These are phyloP conservation scores for Ridgeia piscesae DNA, from an alignment of 1,140 invertebrate genomes.

Conservation along the genomic window DNA sequence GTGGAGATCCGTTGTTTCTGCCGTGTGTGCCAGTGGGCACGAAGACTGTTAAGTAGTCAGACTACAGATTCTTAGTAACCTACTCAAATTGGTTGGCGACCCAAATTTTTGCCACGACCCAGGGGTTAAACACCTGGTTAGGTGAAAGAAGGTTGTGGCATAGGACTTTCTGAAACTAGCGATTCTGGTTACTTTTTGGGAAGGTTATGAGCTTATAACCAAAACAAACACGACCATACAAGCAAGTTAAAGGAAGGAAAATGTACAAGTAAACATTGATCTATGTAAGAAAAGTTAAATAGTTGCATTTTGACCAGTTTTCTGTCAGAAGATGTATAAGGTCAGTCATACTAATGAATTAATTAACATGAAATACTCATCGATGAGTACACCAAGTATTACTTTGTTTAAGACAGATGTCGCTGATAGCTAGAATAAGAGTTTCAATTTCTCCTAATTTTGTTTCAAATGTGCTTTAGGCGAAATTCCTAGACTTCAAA, in stretches of 20 bases:
- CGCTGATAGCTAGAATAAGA: too few species aligned
- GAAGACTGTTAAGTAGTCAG: too few species aligned
- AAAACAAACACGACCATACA: neutral
- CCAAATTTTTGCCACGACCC: too few species aligned
- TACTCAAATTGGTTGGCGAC: too few species aligned
- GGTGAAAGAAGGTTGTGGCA: neutral
- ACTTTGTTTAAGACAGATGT: neutral
- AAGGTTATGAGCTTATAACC: neutral
- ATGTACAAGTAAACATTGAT: neutral
- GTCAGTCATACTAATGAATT: neutral
- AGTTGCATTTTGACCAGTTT: neutral
- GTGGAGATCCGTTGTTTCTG: too few species aligned
- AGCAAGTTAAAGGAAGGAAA: neutral
- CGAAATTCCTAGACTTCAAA: constrained; percentile 99
- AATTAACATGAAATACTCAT: neutral
- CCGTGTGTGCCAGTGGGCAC: too few species aligned
- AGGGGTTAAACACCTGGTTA: too few species aligned
- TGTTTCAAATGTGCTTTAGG: constrained; percentile 67
- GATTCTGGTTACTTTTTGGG: neutral
- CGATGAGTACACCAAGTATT: neutral
- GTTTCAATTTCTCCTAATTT: neutral
- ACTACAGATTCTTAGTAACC: too few species aligned
- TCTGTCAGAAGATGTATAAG: too few species aligned
- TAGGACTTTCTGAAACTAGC: neutral
- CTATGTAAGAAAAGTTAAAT: neutral